These are phyloP conservation scores for Spodoptera exigua DNA, from an alignment of 2,888 invertebrate genomes.

Conservation along the genomic window DNA sequence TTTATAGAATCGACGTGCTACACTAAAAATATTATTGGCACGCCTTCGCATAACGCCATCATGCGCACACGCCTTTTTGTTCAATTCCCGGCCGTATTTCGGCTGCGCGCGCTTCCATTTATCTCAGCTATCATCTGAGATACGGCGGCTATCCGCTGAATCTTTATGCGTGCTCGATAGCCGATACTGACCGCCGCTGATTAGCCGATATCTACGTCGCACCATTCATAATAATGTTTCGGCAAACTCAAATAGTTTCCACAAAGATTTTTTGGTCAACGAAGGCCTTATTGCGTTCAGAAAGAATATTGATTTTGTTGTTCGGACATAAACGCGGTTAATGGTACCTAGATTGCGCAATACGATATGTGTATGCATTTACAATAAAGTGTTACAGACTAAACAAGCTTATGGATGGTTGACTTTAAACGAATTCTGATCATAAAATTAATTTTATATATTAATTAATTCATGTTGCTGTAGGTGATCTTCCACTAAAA, in stretches of 20 bases:
- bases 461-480: too few relatives aligned
- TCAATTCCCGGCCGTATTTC: slow-evolving; percentile 80
- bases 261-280: not conserved
- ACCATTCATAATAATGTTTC: slow-evolving; percentile 64
- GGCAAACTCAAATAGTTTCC: slow-evolving; percentile 30
- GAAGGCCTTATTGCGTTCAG: too few relatives aligned
- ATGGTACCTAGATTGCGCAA: too few relatives aligned
- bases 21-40: not conserved
- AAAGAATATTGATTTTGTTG: too few relatives aligned
- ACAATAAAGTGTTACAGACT: too few relatives aligned
- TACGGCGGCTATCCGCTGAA: slow-evolving; percentile 79
- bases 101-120: slow-evolving; percentile 84
- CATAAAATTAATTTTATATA: too few relatives aligned
- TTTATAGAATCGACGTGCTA: too few relatives aligned
- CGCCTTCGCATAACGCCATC: slow-evolving; percentile 63
- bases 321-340: too few relatives aligned
- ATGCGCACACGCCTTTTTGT: slow-evolving; percentile 80
- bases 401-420: too few relatives aligned
- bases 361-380: too few relatives aligned
- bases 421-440: too few relatives aligned
- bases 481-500: too few relatives aligned
- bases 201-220: slow-evolving; percentile 77
- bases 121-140: slow-evolving; percentile 85
- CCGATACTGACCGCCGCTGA: slow-evolving; percentile 71
- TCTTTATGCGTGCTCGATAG: slow-evolving; percentile 81